Conservation (phyloP, 1,140 invertebrate genomes). For the Anastatus disparis region DNA sequence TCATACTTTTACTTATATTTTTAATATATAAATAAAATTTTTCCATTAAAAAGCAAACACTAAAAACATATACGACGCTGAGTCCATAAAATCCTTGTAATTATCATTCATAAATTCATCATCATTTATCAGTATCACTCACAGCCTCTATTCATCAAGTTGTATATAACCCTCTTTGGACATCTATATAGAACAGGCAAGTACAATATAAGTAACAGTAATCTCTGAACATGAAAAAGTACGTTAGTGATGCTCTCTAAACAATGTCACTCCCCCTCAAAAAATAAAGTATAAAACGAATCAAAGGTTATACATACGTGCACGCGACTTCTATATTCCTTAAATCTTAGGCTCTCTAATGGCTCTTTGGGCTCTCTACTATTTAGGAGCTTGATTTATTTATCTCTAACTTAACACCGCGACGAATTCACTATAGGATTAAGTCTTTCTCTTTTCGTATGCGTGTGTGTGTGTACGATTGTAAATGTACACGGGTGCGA, state of each 20-base stretch:
- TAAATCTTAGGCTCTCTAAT: slow-evolving; percentile 54
- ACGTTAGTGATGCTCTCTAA: neutral
- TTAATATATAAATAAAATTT: no score
- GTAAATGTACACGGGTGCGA: no score
- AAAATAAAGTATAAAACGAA: no score
- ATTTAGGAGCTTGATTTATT: slow-evolving; percentile 60
- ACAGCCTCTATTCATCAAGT: slow-evolving; percentile 15
- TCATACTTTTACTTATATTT: no score
- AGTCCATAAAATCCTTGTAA: no score
- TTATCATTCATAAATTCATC: slow-evolving; percentile 2
- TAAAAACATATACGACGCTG: no score
- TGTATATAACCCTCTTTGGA: neutral
- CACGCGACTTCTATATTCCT: slow-evolving; percentile 32
- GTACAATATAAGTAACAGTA: slow-evolving; percentile 30
- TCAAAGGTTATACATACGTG: neutral
- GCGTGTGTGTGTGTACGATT: neutral
- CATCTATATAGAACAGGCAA: neutral
- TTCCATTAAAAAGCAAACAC: no score
- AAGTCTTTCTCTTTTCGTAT: slow-evolving; percentile 46
- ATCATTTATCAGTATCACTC: slow-evolving; percentile 22
- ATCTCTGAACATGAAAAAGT: slow-evolving; percentile 1
- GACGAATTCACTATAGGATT: slow-evolving; percentile 57
- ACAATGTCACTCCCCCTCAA: neutral
- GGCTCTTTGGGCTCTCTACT: no score
- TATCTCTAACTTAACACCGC: slow-evolving; percentile 56